Evolutionary conservation across 2,113 vertebrate species (phyloP).

Genomic region (Gasterosteus nipponicus): DNA sequence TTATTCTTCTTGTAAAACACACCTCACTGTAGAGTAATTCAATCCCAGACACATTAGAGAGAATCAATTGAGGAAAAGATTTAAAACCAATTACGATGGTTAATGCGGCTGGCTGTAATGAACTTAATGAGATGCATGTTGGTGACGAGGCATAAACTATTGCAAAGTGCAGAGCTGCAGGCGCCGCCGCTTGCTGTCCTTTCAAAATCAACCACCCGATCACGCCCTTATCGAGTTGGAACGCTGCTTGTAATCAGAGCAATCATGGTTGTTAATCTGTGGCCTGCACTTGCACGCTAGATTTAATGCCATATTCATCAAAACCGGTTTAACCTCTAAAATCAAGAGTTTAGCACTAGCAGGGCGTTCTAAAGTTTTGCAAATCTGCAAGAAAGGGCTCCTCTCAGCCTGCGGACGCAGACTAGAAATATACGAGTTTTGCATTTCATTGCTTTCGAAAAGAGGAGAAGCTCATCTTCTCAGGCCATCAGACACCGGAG

Average conservation of each 20-base stretch:
- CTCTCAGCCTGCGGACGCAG: background rate
- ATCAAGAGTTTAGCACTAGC: background rate
- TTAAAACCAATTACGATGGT: conserved; percentile 48
- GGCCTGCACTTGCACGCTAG: background rate
- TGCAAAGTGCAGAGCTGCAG: conserved; percentile 5
- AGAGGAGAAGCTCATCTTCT: conserved; percentile 9
- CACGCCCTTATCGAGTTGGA: conserved; percentile 1
- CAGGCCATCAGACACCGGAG: background rate
- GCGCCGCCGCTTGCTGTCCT: background rate
- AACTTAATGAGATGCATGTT: conserved; percentile 54
- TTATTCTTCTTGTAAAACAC: conserved; percentile 10
- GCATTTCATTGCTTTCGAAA: background rate
- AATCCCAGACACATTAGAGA: conserved; percentile 45
- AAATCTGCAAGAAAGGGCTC: background rate
- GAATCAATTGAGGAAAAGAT: conserved; percentile 40
- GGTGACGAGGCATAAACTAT: conserved; percentile 26
- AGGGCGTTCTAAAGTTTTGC: background rate
- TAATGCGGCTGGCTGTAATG: conserved; percentile 28
- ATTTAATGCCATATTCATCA: conserved; percentile 2
- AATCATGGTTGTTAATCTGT: conserved; percentile 4
- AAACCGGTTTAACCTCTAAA: background rate
- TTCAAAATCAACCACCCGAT: conserved; percentile 34
- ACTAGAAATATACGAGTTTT: background rate
- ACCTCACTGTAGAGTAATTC: conserved; percentile 37
- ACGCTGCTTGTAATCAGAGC: conserved; percentile 18